Conservation (phyloP, 2,113 vertebrate genomes). For the Sminthopsis crassicaudata region DNA sequence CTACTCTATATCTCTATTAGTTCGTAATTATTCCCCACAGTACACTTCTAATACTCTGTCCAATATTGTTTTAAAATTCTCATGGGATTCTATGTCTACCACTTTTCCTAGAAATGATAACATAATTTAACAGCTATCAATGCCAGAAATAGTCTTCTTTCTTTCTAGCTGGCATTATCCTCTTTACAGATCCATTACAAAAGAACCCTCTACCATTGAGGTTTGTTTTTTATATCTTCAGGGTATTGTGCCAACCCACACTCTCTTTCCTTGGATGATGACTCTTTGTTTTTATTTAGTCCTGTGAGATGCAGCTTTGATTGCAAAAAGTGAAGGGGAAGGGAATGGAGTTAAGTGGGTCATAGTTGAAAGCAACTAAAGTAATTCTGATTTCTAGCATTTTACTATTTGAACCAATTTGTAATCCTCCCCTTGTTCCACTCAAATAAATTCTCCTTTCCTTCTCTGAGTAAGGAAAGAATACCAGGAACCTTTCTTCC, state of each 20-base stretch:
- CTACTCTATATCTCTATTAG: neutral
- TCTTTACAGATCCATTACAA: neutral
- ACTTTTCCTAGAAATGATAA: slow-evolving; percentile 16
- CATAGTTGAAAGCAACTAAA: neutral
- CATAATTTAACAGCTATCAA: neutral
- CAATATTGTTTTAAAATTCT: neutral
- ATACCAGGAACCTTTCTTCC: neutral
- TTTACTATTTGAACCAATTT: neutral
- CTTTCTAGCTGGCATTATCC: slow-evolving; percentile 1
- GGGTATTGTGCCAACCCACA: neutral
- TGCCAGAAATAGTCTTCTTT: neutral
- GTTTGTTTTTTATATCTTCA: neutral
- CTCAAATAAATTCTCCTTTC: neutral
- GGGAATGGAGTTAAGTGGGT: neutral
- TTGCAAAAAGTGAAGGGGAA: neutral
- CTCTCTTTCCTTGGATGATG: neutral
- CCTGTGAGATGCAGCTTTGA: neutral
- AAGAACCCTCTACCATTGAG: neutral
- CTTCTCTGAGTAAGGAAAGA: neutral
- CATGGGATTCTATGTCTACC: neutral
- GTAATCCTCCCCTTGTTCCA: neutral
- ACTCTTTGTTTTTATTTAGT: neutral
- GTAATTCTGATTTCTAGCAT: neutral
- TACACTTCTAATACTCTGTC: neutral
- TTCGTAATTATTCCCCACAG: neutral